A percentile compares a stretch with the other conserved stretches of the same genome.
Evolutionary conservation across 2,113 vertebrate species (phyloP).

Genomic region (Anarhynchus alexandrinus): DNA sequence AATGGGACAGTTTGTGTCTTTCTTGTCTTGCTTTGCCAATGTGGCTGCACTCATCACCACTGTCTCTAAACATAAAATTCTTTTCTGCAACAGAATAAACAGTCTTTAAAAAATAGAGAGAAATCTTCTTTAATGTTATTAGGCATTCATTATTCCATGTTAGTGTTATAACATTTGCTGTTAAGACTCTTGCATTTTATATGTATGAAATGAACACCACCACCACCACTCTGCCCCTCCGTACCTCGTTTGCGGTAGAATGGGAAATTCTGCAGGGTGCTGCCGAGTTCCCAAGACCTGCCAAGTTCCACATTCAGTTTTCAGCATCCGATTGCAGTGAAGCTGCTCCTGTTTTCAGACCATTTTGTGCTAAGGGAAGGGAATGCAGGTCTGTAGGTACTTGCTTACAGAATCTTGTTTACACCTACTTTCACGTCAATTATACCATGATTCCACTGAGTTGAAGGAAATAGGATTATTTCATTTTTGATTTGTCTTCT

Average conservation of each 20-base stretch:
- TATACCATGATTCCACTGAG: background rate
- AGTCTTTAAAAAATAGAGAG: background rate
- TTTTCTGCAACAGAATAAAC: background rate
- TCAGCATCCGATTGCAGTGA: background rate
- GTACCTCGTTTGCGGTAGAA: rapidly evolving
- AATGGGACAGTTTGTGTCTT: background rate
- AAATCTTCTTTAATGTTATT: background rate
- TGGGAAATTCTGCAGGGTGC: background rate
- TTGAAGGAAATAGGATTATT: background rate
- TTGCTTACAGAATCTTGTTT: background rate
- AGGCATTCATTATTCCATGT: background rate
- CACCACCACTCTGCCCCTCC: background rate
- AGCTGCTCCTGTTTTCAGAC: background rate
- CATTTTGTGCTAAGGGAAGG: background rate
- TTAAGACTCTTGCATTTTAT: background rate
- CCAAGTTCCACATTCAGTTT: background rate
- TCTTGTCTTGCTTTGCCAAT: background rate
- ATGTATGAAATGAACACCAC: background rate
- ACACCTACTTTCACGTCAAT: background rate
- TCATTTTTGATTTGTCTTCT: background rate
- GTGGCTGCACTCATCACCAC: background rate
- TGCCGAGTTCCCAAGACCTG: background rate
- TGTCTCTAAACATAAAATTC: background rate
- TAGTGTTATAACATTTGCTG: background rate
- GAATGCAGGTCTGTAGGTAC: background rate